Percentiles rank a stretch among this genome's conserved stretches.
Evolutionary conservation across 1,140 invertebrate genomes (phyloP).

Genomic region (Asobara japonica): DNA sequence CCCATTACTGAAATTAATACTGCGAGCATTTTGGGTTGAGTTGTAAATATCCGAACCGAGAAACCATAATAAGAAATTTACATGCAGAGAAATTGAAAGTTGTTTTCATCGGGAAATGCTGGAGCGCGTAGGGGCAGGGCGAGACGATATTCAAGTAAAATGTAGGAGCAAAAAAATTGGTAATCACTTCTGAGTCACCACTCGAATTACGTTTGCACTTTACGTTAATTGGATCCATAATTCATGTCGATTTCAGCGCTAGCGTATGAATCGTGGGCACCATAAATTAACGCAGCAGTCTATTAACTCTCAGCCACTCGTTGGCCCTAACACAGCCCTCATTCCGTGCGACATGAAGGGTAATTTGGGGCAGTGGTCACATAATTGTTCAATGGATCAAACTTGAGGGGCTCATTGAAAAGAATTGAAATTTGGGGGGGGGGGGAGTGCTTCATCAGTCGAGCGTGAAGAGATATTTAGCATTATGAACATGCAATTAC

Average conservation of each 20-base stretch:
- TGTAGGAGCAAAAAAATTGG: no score
- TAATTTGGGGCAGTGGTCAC: neutral
- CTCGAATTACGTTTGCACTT: conserved; percentile 13
- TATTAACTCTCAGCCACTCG: conserved; percentile 40
- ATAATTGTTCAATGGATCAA: neutral
- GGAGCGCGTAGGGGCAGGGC: neutral
- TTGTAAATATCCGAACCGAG: no score
- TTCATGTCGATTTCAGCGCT: conserved; percentile 48
- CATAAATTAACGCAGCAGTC: conserved; percentile 47
- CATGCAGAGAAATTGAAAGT: no score
- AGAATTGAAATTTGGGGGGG: neutral
- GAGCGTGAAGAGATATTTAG: no score
- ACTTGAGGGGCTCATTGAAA: neutral
- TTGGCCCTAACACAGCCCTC: neutral
- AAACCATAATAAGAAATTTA: no score
- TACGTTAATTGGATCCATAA: conserved; percentile 48
- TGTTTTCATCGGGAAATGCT: no score
- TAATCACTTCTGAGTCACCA: neutral
- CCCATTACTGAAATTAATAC: no score
- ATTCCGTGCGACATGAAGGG: neutral
- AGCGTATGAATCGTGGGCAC: conserved; percentile 28
- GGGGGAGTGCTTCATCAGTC: no score
- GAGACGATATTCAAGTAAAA: no score
- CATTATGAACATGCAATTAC: no score
- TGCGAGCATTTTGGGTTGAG: no score